A percentile compares a stretch with the other conserved stretches of the same genome.
phyloP scores from a whole-genome alignment of 2,113 vertebrate species.

The Struthio camelus region DNA sequence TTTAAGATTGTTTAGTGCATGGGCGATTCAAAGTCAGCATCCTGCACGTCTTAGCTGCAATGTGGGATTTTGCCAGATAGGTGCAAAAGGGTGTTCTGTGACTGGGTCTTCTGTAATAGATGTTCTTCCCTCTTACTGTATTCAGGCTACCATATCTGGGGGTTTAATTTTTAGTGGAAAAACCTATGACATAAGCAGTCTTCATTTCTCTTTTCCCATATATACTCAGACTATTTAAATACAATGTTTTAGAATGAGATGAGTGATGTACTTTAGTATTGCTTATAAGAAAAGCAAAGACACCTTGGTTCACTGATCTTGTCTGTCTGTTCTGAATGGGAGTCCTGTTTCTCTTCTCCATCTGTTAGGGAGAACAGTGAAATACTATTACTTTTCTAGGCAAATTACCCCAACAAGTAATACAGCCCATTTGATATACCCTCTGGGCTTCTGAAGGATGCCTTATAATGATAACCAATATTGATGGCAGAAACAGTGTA shows the following conservation, averaged over 20 bases:
- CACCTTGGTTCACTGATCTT: not conserved
- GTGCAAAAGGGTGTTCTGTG: not conserved
- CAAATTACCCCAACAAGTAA: slow-evolving; percentile 6
- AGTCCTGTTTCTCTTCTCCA: not conserved
- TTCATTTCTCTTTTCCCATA: not conserved
- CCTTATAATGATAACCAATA: not conserved
- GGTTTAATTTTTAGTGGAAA: not conserved
- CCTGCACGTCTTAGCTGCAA: not conserved
- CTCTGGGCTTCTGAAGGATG: not conserved
- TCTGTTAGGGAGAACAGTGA: not conserved
- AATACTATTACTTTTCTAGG: not conserved
- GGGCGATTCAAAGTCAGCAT: not conserved
- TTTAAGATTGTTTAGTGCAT: not conserved
- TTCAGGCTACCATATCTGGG: not conserved
- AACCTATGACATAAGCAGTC: not conserved
- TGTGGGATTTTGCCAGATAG: not conserved
- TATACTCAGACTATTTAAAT: not conserved
- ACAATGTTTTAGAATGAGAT: not conserved
- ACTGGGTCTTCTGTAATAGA: not conserved
- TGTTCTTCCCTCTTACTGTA: not conserved
- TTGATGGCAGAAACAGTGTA: not conserved
- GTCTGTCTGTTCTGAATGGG: not conserved
- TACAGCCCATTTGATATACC: not conserved
- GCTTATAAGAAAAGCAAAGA: slow-evolving; percentile 17
- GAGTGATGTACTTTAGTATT: not conserved